phyloP scores from a whole-genome alignment of 2,113 vertebrate species.

The Chionis minor region DNA sequence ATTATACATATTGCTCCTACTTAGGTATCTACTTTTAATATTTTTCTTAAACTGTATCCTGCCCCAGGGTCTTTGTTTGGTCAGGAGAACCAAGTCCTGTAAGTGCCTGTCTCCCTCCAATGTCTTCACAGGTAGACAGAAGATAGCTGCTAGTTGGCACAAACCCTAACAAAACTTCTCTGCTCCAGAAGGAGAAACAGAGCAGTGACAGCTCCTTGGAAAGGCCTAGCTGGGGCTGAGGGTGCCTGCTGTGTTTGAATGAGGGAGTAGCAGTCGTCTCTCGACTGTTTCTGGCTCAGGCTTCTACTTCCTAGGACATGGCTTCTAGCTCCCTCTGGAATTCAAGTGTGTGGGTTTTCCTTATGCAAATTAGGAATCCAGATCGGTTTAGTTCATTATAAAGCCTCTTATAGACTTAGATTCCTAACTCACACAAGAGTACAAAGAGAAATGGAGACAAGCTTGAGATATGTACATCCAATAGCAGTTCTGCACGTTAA shows the following conservation, averaged over 20 bases:
- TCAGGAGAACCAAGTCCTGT: neutral
- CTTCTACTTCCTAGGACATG: neutral
- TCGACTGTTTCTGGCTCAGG: neutral
- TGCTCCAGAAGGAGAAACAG: neutral
- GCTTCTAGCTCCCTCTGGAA: neutral
- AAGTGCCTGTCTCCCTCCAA: neutral
- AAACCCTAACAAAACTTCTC: neutral
- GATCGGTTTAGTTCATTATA: neutral
- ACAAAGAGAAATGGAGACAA: neutral
- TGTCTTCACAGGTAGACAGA: neutral
- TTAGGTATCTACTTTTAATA: neutral
- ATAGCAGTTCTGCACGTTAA: neutral
- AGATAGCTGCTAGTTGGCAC: neutral
- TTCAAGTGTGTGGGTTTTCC: neutral
- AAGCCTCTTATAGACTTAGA: neutral
- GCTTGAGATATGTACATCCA: neutral
- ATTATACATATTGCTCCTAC: neutral
- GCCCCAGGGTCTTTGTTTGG: neutral
- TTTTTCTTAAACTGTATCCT: neutral
- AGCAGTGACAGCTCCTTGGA: neutral
- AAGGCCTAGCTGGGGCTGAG: neutral
- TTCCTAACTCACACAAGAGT: neutral
- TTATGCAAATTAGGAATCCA: neutral
- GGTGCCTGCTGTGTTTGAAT: neutral
- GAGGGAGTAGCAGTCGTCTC: neutral